phyloP scores from a whole-genome alignment of 2,797 vertebrate genomes.

The Alfaro cultratus region DNA sequence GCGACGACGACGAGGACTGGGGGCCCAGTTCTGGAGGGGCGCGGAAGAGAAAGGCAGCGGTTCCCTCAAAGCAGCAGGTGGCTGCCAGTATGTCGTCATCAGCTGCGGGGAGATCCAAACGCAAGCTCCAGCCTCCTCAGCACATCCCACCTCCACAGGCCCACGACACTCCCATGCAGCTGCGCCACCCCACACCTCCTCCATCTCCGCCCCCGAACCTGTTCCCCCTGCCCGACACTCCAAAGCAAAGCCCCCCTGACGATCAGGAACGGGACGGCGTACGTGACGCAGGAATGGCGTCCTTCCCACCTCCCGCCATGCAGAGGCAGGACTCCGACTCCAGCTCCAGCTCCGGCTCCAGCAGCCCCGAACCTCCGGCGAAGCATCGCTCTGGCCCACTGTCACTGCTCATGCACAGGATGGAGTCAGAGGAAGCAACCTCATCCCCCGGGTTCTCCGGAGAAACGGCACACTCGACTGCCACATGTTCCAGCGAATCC shows the following conservation, averaged over 20 bases:
- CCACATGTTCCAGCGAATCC: slow-evolving; percentile 44
- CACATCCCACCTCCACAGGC: slow-evolving; percentile 81
- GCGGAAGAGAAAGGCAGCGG: slow-evolving; percentile 54
- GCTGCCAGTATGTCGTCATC: slow-evolving; percentile 51
- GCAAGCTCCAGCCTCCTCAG: slow-evolving; percentile 83
- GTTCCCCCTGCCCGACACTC: slow-evolving; percentile 83
- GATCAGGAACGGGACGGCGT: slow-evolving; percentile 68
- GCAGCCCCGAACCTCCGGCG: slow-evolving; percentile 84
- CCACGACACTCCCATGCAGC: slow-evolving; percentile 78
- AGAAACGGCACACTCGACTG: slow-evolving; percentile 32
- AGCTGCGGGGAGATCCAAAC: slow-evolving; percentile 71
- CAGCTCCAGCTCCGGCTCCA: slow-evolving; percentile 83
- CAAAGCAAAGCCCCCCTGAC: slow-evolving; percentile 84
- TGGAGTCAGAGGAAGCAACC: slow-evolving; percentile 76
- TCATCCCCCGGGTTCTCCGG: slow-evolving; percentile 41
- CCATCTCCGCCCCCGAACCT: slow-evolving; percentile 84
- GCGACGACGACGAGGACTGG: slow-evolving; percentile 74
- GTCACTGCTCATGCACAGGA: slow-evolving; percentile 80
- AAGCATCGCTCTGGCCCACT: slow-evolving; percentile 78
- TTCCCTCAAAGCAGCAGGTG: slow-evolving; percentile 56
- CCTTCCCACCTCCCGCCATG: slow-evolving; percentile 54
- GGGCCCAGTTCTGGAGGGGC: slow-evolving; percentile 65
- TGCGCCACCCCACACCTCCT: slow-evolving; percentile 79
- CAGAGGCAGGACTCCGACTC: slow-evolving; percentile 80
- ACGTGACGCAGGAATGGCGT: slow-evolving; percentile 22